Evolutionary conservation across 2,797 vertebrate genomes (phyloP), one percentile per base, ranked within the genome.

Genomic region (Cuculus canorus): DNA sequence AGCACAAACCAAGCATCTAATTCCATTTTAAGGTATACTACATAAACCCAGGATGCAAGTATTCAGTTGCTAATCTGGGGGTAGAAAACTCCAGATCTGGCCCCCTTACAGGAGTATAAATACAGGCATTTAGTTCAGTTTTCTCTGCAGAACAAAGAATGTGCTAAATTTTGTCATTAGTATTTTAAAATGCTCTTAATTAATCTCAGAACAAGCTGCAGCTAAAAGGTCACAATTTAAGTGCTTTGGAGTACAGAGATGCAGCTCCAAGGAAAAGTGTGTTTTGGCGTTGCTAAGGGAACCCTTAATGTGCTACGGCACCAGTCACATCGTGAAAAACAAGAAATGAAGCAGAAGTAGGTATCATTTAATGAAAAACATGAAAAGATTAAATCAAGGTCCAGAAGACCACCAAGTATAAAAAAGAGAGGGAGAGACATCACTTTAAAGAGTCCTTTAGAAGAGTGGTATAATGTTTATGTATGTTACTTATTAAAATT

Each of bases 261-360:
- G 56, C 19, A 64, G 73, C 59, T 91, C 85, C 25, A 59, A 94
- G 90, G 77, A 95, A 92, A 95, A 95, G 61, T 72, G 84, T 95
- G 88, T 84, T 96, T 97, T 83, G 75, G 53, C 60, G 94, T 97
- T 97, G 95, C 97, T 91, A 96, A 45, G 96, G 79, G 82, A 97
- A 96, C 84, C 43, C 59, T 90, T 94, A 88, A 93, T 88, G 91
- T 93, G 78, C 91, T 73, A 22, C 72, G 94, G 86, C 66, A 95
- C 82, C 79, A 82, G 66, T 17, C 91, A 92, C 63, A 2, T 86
- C 82, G 90, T 72, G 84, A 90, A 95, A 97, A 96, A 90, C 61
- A 93, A 92, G 73, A 75, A 78, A 64, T 8, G 37, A 84, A 90
- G 70, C 66, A 90, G 43, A 61, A 93, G 60, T 61, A 81, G 76